These are phyloP conservation scores for Atrichornis clamosus DNA, from an alignment of 2,113 vertebrate genomes.

Conservation along the genomic window DNA sequence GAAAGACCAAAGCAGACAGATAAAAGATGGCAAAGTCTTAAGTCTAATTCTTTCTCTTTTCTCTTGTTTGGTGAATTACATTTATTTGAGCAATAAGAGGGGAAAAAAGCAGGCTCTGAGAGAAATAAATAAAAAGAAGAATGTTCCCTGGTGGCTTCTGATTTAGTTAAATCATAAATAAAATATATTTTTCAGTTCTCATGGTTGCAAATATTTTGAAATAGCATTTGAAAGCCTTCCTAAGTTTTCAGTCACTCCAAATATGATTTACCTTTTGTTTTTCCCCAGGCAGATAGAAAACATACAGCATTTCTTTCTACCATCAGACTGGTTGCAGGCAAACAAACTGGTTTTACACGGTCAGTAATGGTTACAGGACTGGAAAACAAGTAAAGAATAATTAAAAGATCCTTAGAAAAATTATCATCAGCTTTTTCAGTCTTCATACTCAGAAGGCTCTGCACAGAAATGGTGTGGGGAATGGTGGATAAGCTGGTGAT, in stretches of 20 bases:
- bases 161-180: not conserved
- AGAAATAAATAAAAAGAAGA: not conserved
- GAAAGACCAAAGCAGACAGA: not conserved
- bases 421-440: not conserved
- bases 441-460: not conserved
- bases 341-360: conserved; percentile 79
- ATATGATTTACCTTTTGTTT: conserved; percentile 77
- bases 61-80: not conserved
- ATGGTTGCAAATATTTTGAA: not conserved
- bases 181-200: not conserved
- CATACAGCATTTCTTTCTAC: conserved; percentile 78
- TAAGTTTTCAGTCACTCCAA: not conserved
- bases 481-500: not conserved
- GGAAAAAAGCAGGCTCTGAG: not conserved
- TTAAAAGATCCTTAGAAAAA: not conserved
- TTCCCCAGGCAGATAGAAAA: conserved; percentile 89
- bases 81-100: not conserved
- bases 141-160: not conserved
- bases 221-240: not conserved
- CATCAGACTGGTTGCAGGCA: conserved; percentile 78
- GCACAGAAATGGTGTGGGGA: not conserved
- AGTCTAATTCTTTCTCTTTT: not conserved
- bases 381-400: conserved; percentile 29
- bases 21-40: not conserved
- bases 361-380: conserved; percentile 83